Conservation (phyloP, 2,113 vertebrate genomes). For the Peromyscus polionotus region DNA sequence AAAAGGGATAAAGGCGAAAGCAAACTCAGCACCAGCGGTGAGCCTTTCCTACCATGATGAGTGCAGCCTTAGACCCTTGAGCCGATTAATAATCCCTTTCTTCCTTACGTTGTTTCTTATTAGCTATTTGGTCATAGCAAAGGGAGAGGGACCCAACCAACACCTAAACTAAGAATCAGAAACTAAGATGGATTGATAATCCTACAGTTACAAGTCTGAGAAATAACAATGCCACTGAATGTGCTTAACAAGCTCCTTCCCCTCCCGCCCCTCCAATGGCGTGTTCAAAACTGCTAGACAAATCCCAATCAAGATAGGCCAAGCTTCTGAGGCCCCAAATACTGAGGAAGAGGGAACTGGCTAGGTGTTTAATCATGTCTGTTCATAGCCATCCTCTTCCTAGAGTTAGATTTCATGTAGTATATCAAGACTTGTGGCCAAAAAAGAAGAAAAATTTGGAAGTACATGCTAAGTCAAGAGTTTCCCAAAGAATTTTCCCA, state of each 20-base stretch:
- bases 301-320: accelerated
- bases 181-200: neutral
- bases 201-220: neutral
- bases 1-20: neutral
- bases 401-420: neutral
- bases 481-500: neutral
- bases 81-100: neutral
- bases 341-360: neutral
- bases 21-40: neutral
- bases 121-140: neutral
- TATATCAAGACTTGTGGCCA: neutral
- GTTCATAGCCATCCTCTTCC: neutral
- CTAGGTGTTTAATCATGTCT: neutral
- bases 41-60: neutral
- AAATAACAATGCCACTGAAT: neutral
- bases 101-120: neutral
- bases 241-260: neutral
- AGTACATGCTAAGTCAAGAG: neutral
- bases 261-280: no score
- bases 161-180: constrained; percentile 1
- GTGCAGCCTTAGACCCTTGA: neutral
- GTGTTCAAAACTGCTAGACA: neutral
- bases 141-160: neutral
- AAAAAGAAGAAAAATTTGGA: neutral
- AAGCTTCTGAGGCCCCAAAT: neutral